These are phyloP conservation scores for Pilophorus perplexus DNA, from an alignment of 2,888 invertebrate genomes.

Conservation along the genomic window DNA sequence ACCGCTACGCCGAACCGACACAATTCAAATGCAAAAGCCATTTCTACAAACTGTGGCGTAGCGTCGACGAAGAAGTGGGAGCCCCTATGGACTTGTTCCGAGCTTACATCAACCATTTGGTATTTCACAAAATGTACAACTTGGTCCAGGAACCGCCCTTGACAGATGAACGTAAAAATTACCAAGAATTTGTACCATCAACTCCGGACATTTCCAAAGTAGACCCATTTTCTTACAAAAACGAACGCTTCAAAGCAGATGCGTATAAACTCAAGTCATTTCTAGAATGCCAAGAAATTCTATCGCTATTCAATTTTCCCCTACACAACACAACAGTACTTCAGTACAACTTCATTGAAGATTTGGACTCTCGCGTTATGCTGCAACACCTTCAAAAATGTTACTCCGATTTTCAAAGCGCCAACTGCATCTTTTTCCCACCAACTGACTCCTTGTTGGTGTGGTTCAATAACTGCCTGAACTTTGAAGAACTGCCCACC, in stretches of 20 bases:
- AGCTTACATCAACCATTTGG: neutral
- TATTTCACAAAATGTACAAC: constrained; percentile 28
- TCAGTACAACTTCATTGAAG: constrained; percentile 8
- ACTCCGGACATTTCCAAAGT: neutral
- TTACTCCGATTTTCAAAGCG: constrained; percentile 11
- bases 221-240: neutral
- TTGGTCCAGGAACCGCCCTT: neutral
- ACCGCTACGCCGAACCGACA: neutral
- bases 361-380: constrained; percentile 1
- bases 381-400: constrained; percentile 9
- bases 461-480: constrained; percentile 13
- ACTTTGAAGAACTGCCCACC: constrained; percentile 3
- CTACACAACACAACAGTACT: neutral
- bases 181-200: neutral
- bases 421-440: constrained; percentile 3
- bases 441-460: constrained; percentile 15
- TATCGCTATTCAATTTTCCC: constrained; percentile 11
- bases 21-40: neutral
- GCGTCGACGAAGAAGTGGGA: neutral
- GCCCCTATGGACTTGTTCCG: neutral
- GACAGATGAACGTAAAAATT: neutral
- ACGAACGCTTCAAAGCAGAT: neutral
- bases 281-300: constrained; percentile 16
- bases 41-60: constrained; percentile 11
- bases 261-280: constrained; percentile 14